Evolutionary conservation across 1,140 invertebrate species (phyloP).

Genomic region (Gonatopus flavifemur): DNA sequence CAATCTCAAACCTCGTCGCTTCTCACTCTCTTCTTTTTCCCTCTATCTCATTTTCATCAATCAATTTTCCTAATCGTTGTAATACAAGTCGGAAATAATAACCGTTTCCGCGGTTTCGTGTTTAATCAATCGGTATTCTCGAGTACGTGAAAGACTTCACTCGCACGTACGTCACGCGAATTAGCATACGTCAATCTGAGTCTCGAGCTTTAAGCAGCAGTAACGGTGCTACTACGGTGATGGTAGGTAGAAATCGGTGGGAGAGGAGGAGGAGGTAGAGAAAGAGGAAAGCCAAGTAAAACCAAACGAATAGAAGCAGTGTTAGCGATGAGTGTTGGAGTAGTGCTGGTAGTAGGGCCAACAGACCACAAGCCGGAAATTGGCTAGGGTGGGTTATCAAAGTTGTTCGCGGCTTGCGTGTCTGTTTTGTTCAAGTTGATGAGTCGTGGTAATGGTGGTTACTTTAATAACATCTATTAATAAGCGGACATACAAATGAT

Average conservation of each 20-base stretch:
- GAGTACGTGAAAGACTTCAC: conserved; percentile 11
- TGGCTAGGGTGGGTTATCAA: conserved; percentile 58
- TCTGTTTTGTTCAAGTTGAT: conserved; percentile 34
- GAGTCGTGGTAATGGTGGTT: background rate
- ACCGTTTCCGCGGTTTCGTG: background rate
- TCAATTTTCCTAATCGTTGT: too few species aligned
- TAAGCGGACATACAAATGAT: too few species aligned
- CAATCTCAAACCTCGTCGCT: too few species aligned
- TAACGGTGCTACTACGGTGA: too few species aligned
- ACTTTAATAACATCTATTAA: too few species aligned
- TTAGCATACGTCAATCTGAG: conserved; percentile 31
- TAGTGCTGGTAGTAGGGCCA: conserved; percentile 37
- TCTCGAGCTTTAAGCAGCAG: conserved; percentile 16
- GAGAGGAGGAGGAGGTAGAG: too few species aligned
- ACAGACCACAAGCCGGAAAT: conserved; percentile 58
- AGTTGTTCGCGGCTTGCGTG: conserved; percentile 59
- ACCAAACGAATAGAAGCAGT: too few species aligned
- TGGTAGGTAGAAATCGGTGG: too few species aligned
- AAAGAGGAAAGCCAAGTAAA: too few species aligned
- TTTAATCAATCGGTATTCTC: conserved; percentile 17
- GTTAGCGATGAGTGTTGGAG: conserved; percentile 46
- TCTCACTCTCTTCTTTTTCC: too few species aligned
- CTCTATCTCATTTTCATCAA: too few species aligned
- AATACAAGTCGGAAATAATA: too few species aligned
- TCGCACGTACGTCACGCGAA: conserved; percentile 12